Conservation (phyloP, 2,797 vertebrate genomes). For the Phyllotis vaccarum region DNA sequence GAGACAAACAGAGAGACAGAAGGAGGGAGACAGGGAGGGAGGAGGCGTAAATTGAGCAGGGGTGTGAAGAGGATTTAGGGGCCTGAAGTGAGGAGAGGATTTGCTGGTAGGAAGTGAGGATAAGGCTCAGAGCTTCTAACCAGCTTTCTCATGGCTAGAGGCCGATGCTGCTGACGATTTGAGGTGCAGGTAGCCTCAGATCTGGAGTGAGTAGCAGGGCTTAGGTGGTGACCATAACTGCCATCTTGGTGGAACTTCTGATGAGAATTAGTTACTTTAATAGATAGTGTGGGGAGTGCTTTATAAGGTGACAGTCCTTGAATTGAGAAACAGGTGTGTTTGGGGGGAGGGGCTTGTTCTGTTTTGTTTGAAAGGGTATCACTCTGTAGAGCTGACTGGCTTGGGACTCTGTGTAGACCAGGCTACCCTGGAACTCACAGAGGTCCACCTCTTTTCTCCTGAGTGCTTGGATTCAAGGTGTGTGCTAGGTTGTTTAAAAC, state of each 20-base stretch:
- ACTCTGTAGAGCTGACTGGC: not conserved
- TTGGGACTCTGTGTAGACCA: not conserved
- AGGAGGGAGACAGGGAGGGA: no score
- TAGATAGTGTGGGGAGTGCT: not conserved
- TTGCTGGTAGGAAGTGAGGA: not conserved
- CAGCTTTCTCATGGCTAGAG: not conserved
- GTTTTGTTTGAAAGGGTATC: not conserved
- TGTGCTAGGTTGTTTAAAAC: not conserved
- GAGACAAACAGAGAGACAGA: no score
- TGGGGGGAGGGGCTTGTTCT: not conserved
- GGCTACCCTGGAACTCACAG: not conserved
- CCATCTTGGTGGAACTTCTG: not conserved
- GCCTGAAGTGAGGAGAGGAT: not conserved
- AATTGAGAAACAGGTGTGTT: not conserved
- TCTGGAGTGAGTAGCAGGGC: not conserved
- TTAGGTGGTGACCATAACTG: not conserved
- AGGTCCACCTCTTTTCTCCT: not conserved
- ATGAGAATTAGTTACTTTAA: not conserved
- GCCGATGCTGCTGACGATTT: not conserved
- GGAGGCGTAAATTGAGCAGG: not conserved
- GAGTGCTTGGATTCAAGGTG: not conserved
- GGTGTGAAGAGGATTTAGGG: not conserved
- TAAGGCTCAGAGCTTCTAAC: not conserved
- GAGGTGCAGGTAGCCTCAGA: not conserved
- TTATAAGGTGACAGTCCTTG: not conserved